Base-by-base conservation (phyloP, 2,888 invertebrate species). In the Protophormia terraenovae region DNA sequence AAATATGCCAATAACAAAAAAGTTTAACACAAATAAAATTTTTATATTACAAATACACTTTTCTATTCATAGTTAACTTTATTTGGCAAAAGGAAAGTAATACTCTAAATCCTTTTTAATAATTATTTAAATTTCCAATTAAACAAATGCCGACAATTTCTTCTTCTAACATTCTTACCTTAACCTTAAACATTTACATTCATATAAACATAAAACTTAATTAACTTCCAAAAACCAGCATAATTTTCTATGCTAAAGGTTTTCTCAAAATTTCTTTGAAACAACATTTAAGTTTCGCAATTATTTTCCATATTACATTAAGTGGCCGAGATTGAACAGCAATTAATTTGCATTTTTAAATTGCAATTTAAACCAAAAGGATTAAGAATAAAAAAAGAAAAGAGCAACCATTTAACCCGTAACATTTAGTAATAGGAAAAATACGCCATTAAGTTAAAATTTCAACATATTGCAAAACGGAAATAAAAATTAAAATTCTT, bases 321-420 rank as follows among this genome's bases (percentile, higher is more conserved):
- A 86, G 84, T 86, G 81, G 77, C 76, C 75, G 50, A 83, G 75
- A 85, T 83, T 77, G 83, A 84, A 79, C 80, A 76, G 88, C 91
- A 91, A 91, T 91, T 91, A 91, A 91, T 91, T 91, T 91, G 90
- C 91, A 91, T 91, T 90, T 90, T 88, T 87, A 91, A 91, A 91
- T 90, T 90, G 90, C 90, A 90, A 86, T 82, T 80, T 84, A 84
- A 81, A 76, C 85, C 66, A 83, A 86, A 85, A 85, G 85, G 85
- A 78, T 85, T 85, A 85, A 10, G 19, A 47, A 32, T 6, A 45
- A 14, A 16, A 32, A 16, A 53, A 66, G 50, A 50, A 78, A 35
- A 60, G 24, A 27, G 19, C 64, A 71, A 32, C 71, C 80, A 84
- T 84, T 81, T 67, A 72, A 58, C 38, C 38, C 38, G 62, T 2